Percentiles rank a stretch among this genome's conserved stretches.
phyloP scores from a whole-genome alignment of 2,797 vertebrate genomes.

The Mormyrus hasselquistii region DNA sequence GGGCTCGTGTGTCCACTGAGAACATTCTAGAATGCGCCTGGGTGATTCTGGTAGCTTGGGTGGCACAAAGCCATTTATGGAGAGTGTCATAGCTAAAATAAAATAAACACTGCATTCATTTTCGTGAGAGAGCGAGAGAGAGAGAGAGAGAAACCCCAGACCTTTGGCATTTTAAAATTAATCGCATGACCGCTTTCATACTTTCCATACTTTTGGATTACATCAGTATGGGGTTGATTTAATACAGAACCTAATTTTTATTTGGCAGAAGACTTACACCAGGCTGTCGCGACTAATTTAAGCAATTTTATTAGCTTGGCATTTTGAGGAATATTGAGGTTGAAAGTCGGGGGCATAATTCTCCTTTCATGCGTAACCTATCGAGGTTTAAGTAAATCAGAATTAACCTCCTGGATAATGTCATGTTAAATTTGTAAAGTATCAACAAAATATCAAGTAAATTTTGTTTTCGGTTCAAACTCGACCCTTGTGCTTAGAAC shows the following conservation, averaged over 20 bases:
- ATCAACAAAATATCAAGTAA: neutral
- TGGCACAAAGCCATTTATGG: neutral
- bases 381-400: neutral
- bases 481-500: neutral
- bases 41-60: neutral
- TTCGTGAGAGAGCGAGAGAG: neutral
- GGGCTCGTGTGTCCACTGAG: neutral
- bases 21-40: neutral
- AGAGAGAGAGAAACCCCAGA: neutral
- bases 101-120: slow-evolving; percentile 3
- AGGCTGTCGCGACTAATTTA: slow-evolving; percentile 50
- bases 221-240: slow-evolving; percentile 38
- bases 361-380: neutral
- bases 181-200: slow-evolving; percentile 2
- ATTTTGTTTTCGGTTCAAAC: neutral
- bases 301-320: slow-evolving; percentile 15
- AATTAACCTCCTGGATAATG: neutral
- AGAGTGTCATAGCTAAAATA: neutral
- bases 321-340: slow-evolving; percentile 3
- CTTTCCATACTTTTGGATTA: slow-evolving; percentile 34
- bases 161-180: slow-evolving; percentile 1
- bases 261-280: slow-evolving; percentile 43
- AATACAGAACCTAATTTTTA: slow-evolving; percentile 41
- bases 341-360: neutral
- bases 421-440: neutral